phyloP scores from a whole-genome alignment of 2,888 invertebrate genomes.

The Sipha maydis region DNA sequence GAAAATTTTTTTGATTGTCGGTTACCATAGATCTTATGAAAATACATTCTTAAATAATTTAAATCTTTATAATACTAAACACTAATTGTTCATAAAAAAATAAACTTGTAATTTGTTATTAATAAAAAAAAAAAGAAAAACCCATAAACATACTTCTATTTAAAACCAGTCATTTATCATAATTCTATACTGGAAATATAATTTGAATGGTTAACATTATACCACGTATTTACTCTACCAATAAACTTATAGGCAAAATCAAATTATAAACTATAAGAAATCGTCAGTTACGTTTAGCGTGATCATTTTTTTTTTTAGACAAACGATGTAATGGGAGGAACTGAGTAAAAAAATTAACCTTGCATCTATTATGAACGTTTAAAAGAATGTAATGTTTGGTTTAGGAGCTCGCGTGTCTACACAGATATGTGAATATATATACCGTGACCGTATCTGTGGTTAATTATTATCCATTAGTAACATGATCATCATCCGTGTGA shows the following conservation, averaged over 20 bases:
- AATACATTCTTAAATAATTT: too few species aligned
- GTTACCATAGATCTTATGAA: too few species aligned
- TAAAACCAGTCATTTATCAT: background rate
- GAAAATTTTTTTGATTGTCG: too few species aligned
- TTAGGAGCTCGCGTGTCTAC: conserved; percentile 28
- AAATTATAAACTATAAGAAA: conserved; percentile 3
- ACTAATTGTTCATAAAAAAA: background rate
- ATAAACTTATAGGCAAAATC: background rate
- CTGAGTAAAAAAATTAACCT: conserved; percentile 43
- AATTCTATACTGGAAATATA: background rate
- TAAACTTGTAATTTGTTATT: background rate
- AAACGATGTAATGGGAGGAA: conserved; percentile 42
- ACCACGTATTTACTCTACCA: background rate
- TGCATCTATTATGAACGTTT: conserved; percentile 35
- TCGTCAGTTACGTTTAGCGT: conserved; percentile 9
- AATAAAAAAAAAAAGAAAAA: background rate
- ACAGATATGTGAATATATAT: background rate
- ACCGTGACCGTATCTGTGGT: conserved; percentile 43
- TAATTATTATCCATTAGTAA: conserved; percentile 61
- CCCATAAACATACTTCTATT: background rate
- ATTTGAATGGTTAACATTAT: background rate
- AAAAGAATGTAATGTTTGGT: conserved; percentile 52
- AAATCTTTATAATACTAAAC: background rate
- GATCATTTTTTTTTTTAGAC: conserved; percentile 20
- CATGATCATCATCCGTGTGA: conserved; percentile 46